These are phyloP conservation scores for Catostylus mosaicus DNA, from an alignment of 30 jellyfish, hydroid and myxozoan species.

Conservation along the genomic window DNA sequence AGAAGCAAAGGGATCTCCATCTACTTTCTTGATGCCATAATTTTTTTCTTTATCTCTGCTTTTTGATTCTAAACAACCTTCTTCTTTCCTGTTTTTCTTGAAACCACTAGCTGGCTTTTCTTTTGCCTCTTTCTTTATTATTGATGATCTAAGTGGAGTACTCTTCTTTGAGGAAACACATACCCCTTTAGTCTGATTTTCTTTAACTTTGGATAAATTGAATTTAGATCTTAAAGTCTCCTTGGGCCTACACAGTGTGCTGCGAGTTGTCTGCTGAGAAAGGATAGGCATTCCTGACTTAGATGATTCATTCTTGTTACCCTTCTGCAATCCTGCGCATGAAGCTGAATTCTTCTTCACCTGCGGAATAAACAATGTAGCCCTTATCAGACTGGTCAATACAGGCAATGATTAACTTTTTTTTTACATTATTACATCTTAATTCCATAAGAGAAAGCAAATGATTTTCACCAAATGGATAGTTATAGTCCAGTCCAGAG, in stretches of 20 bases:
- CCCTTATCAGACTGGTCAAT: background rate
- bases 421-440: too few species aligned
- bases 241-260: background rate
- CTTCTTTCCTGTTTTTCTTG: background rate
- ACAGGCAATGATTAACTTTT: background rate
- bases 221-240: background rate
- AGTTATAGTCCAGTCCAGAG: too few species aligned
- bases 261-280: constrained; percentile 26
- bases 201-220: too few species aligned
- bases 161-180: background rate
- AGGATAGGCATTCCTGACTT: constrained; percentile 59
- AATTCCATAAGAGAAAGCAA: too few species aligned
- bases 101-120: background rate
- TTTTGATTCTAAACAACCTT: background rate
- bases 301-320: background rate
- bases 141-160: background rate
- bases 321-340: constrained; percentile 4
- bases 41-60: too few species aligned
- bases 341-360: constrained; percentile 8
- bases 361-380: background rate
- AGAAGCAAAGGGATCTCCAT: too few species aligned
- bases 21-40: too few species aligned
- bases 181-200: background rate
- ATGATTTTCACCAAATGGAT: too few species aligned
- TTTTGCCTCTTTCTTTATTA: background rate